phyloP scores from a whole-genome alignment of 2,888 invertebrate species.

The Syrista parreyssii region DNA sequence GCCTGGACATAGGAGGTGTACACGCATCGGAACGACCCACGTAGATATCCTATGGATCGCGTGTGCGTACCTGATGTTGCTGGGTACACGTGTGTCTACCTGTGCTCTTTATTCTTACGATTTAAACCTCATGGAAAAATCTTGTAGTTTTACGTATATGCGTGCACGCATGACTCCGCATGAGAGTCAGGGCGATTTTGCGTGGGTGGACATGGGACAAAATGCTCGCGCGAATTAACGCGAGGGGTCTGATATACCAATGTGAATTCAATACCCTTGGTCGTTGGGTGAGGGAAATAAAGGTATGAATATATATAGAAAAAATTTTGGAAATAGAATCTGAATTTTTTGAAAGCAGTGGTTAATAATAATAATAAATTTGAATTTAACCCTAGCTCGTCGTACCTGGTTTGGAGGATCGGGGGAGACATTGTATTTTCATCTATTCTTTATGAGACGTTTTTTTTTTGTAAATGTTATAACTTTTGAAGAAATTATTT shows the following conservation, averaged over 20 bases:
- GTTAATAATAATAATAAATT: background rate
- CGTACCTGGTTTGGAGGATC: too few relatives aligned
- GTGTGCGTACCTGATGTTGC: background rate
- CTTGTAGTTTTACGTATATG: conserved; percentile 13
- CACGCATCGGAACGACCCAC: conserved; percentile 12
- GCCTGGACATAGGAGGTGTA: conserved; percentile 7
- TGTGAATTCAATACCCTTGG: conserved; percentile 39
- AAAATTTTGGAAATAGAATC: background rate
- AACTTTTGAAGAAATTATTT: too few relatives aligned
- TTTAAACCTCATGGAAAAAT: background rate
- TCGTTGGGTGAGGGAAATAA: conserved; percentile 21
- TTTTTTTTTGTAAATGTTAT: too few relatives aligned
- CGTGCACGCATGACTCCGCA: conserved; percentile 30
- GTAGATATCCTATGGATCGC: conserved; percentile 11
- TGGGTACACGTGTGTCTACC: background rate
- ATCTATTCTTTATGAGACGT: too few relatives aligned
- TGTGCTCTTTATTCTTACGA: background rate
- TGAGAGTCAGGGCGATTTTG: conserved; percentile 9
- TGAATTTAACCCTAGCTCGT: too few relatives aligned
- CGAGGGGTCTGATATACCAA: conserved; percentile 23
- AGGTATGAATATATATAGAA: background rate
- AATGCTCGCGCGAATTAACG: conserved; percentile 28
- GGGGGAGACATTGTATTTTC: too few relatives aligned
- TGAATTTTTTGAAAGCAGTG: background rate
- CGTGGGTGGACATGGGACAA: conserved; percentile 46